Evolutionary conservation across 2,797 vertebrate genomes (phyloP), one percentile per base, ranked within the genome.

Genomic region (Pangasius mekongensis): DNA sequence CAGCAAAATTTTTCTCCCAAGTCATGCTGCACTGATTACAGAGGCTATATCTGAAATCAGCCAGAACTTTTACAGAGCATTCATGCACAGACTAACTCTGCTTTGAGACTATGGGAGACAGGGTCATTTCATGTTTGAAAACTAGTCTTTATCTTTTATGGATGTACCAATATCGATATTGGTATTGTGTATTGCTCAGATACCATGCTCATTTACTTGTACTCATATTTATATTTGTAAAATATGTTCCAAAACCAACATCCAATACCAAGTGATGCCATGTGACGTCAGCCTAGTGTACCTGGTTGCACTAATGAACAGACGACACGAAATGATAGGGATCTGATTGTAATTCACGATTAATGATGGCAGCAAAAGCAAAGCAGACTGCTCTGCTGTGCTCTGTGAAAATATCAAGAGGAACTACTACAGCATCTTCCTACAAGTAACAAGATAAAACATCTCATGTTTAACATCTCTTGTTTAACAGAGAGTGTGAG

Each of bases 21-120:
- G 89, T 90, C 89, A 91, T 85, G 87, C 87, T 88, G 87, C 87
- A 89, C 87, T 87, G 90, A 89, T 88, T 87, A 89, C 69, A 36
- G 43, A 77, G 87, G 43, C 77, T 60, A 58, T 71, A 73, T 64
- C 66, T 62, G 27, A 87, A 86, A 85, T 85, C 78, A 83, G 56
- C 52, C 62, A 81, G 47, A 7, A 66, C 47, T 58, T 74, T 80
- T 3, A 27, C 74, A 36, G 52, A 36, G 77, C 84, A n/a, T n/a
- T n/a, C n/a, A n/a, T n/a, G n/a, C n/a, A n/a, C n/a, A n/a, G n/a
- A n/a, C n/a, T n/a, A n/a, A n/a, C n/a, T n/a, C n/a, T n/a, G 7
- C 30, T 16, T 78, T 78, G 27, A 54, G 49, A 20, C 76, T 77
- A 27, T 14, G 30, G 27, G 5, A 77, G 27, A 54, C 27, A 30